Evolutionary conservation across 2,113 vertebrate species (phyloP).

Genomic region (Scytalopus superciliaris): DNA sequence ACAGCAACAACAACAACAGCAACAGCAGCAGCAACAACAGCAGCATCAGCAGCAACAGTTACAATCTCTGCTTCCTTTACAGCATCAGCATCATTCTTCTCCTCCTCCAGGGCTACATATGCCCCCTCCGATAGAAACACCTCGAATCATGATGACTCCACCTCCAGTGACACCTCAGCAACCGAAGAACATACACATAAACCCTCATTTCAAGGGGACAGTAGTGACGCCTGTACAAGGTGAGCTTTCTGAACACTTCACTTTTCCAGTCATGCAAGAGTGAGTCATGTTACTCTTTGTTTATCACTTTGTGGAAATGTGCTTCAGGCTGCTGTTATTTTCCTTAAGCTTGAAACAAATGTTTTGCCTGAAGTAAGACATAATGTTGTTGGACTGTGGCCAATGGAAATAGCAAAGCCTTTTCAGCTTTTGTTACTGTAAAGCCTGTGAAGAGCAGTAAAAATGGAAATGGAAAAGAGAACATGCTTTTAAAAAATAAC

Average conservation of each 20-base stretch:
- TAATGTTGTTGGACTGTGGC: background rate
- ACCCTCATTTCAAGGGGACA: constrained; percentile 95
- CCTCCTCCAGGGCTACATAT: constrained; percentile 77
- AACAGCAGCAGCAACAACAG: constrained; percentile 71
- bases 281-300: background rate
- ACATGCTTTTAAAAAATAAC: background rate
- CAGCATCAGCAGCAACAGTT: constrained; percentile 81
- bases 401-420: background rate
- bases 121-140: constrained; percentile 83
- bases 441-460: background rate
- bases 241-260: constrained; percentile 39
- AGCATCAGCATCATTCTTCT: constrained; percentile 84
- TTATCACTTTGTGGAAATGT: background rate
- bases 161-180: constrained; percentile 82
- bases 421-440: background rate
- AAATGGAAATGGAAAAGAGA: background rate
- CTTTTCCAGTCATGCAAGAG: background rate
- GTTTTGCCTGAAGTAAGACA: constrained; percentile 8
- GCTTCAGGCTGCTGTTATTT: background rate
- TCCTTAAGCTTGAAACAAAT: background rate
- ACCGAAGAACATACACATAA: constrained; percentile 98
- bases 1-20: constrained; percentile 75
- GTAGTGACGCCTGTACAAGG: constrained; percentile 90
- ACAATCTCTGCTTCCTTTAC: constrained; percentile 89
- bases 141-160: constrained; percentile 84